Conservation (phyloP, 2,888 invertebrate genomes). For the Mythimna vitellina region DNA sequence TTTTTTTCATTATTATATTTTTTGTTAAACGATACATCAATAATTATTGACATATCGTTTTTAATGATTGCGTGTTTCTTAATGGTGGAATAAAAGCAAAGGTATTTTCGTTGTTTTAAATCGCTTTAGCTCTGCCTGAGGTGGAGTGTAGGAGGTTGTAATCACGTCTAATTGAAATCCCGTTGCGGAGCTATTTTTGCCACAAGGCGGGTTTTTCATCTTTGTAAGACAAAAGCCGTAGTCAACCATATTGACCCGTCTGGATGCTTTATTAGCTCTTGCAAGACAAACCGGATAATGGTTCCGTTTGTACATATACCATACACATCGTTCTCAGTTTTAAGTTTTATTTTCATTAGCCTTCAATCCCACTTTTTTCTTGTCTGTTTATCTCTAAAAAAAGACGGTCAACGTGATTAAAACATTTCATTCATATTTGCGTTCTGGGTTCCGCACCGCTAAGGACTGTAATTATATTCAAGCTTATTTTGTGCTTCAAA, state of each 20-base stretch:
- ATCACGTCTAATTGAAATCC: constrained; percentile 35
- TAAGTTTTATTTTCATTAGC: constrained; percentile 11
- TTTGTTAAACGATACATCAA: too few species aligned
- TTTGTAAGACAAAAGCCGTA: constrained; percentile 29
- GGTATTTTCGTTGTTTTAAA: constrained; percentile 7
- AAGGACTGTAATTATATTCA: neutral
- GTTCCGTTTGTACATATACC: neutral
- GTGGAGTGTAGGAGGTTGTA: constrained; percentile 8
- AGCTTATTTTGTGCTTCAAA: constrained; percentile 1
- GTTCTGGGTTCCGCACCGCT: neutral
- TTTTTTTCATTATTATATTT: neutral
- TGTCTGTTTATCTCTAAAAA: neutral
- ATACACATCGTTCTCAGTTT: constrained; percentile 7
- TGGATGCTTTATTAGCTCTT: constrained; percentile 8
- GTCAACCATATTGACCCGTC: constrained; percentile 2
- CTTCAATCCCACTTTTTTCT: neutral
- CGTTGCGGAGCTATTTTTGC: constrained; percentile 13
- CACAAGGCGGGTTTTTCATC: constrained; percentile 12
- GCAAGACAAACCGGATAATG: constrained; percentile 4
- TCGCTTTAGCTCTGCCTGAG: constrained; percentile 13
- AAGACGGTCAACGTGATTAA: neutral
- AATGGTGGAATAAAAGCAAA: constrained; percentile 1
- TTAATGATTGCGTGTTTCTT: neutral
- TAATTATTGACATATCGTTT: constrained; percentile 10
- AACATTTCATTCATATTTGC: constrained; percentile 12